These are phyloP conservation scores for Lutraria lutraria DNA, from an alignment of 2,888 invertebrate genomes.

Conservation along the genomic window DNA sequence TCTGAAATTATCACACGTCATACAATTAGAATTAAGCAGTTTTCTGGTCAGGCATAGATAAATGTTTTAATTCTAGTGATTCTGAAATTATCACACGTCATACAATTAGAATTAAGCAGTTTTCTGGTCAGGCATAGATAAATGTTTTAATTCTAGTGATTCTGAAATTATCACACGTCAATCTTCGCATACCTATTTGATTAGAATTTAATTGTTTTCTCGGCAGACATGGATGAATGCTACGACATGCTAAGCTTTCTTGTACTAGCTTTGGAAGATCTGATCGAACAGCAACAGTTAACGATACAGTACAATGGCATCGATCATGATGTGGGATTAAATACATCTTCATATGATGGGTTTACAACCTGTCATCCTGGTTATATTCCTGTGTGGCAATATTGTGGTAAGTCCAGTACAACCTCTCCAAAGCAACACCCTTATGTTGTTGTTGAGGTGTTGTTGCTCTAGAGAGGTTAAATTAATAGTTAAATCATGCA, in stretches of 20 bases:
- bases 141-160: no score
- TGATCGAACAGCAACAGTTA: constrained; percentile 15
- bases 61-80: no score
- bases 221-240: constrained; percentile 40
- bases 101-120: background rate
- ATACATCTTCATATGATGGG: constrained; percentile 47
- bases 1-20: no score
- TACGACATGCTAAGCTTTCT: constrained; percentile 36
- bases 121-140: no score
- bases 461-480: no score
- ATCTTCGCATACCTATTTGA: background rate
- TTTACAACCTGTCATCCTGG: constrained; percentile 48
- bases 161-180: background rate
- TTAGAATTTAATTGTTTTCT: background rate
- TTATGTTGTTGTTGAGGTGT: no score
- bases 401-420: constrained; percentile 64
- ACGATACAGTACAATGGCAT: constrained; percentile 37
- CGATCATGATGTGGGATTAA: constrained; percentile 49
- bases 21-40: no score
- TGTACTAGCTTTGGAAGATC: background rate
- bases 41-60: no score
- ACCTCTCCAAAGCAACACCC: no score
- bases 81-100: background rate
- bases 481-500: no score
- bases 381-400: constrained; percentile 52